Base-by-base conservation (phyloP, 2,113 vertebrate genomes). In the Clinocottus analis region DNA sequence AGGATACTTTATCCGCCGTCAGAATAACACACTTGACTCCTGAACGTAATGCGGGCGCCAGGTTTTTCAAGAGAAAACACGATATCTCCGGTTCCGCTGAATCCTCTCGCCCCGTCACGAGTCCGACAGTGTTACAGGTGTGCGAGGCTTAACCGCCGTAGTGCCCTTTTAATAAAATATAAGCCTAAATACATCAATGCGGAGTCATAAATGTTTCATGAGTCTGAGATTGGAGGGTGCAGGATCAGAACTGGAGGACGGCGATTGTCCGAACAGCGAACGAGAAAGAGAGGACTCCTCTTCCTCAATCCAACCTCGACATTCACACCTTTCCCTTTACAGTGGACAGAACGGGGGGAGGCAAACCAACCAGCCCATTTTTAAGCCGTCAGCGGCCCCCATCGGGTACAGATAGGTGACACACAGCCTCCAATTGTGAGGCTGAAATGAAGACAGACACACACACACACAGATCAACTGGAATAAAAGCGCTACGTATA, bases 281-380 rank as follows among this genome's bases (percentile, higher is more conserved):
- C n/a, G 25, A 17, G 43, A 43, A 10, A 75, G 17, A 51, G 17
- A 62, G 31, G 39, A 25, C 29, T 64, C 16, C 2, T 45, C 25
- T 64, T 17, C 37, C 47, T 55, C 37, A 51, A 39, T 14, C 27
- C 39, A 41, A 19, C 68, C 13, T 76, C 13, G 71, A 25, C 25
- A 73, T 79, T 78, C 72, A 37, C 14, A 70, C 33, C 16, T n/a
- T 33, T 74, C 51, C 21, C 51, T 75, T 73, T 65, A 55, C 71
- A 77, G 51, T 84, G 76, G 69, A 43, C 45, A 65, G 14, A 80
- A 72, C 14, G 14, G 41, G 41, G 12, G 37, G 68, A 63, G 66
- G 17, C 16, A 62, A 82, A 84, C 77, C 69, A 79, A 72, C 68
- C 77, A 66, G 72, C 77, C 71, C 64, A 83, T 82, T 78, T n/a